Conservation (phyloP, 2,888 invertebrate species). For the Amphipoea oculea region DNA sequence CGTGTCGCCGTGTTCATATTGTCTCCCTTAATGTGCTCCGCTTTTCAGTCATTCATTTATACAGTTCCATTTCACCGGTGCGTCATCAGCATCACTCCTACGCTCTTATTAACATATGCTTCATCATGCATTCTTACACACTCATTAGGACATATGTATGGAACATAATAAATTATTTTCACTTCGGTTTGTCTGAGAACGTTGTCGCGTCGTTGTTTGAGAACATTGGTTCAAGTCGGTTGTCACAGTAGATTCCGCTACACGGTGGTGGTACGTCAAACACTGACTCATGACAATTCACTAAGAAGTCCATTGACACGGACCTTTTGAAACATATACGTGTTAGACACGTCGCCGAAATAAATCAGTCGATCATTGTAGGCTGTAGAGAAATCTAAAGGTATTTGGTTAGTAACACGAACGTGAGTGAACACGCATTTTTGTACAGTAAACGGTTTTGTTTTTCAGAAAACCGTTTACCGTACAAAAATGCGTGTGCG, state of each 20-base stretch:
- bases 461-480: too few relatives aligned
- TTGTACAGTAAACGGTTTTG: slow-evolving; percentile 5
- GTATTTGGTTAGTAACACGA: slow-evolving; percentile 12
- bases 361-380: slow-evolving; percentile 49
- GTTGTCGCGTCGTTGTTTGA: slow-evolving; percentile 37
- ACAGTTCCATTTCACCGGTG: slow-evolving; percentile 40
- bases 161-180: slow-evolving; percentile 65
- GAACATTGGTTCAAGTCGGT: slow-evolving; percentile 53
- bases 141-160: slow-evolving; percentile 37
- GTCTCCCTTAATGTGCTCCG: slow-evolving; percentile 14
- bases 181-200: slow-evolving; percentile 51
- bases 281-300: slow-evolving; percentile 74
- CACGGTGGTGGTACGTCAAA: slow-evolving; percentile 67
- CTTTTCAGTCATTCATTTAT: slow-evolving; percentile 24
- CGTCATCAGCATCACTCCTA: slow-evolving; percentile 58
- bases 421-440: not conserved
- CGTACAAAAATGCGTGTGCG: too few relatives aligned
- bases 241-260: slow-evolving; percentile 72
- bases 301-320: slow-evolving; percentile 79
- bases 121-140: slow-evolving; percentile 53
- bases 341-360: slow-evolving; percentile 65
- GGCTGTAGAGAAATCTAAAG: slow-evolving; percentile 16
- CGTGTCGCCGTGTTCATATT: not conserved
- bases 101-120: slow-evolving; percentile 54
- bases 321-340: slow-evolving; percentile 66